These are phyloP conservation scores for Drosophila insularis DNA, from an alignment of 1,140 invertebrate genomes.

Conservation along the genomic window DNA sequence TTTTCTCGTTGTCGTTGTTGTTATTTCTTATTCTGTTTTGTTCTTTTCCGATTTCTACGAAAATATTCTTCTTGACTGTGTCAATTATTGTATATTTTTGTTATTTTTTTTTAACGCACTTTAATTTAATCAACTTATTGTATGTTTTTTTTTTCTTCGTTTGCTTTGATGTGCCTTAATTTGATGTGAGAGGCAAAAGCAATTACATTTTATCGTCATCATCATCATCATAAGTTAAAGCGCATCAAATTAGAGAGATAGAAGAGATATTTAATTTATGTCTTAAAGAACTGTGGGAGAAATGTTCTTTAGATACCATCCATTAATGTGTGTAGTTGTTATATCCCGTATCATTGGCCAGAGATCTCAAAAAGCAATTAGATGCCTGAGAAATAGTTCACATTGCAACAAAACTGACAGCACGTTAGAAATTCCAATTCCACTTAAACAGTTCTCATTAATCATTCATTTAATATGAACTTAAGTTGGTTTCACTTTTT, in stretches of 20 bases:
- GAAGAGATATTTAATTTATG: conserved; percentile 72
- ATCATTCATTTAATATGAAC: neutral
- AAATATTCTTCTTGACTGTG: conserved; percentile 42
- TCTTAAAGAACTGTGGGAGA: conserved; percentile 73
- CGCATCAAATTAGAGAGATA: conserved; percentile 56
- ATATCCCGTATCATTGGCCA: conserved; percentile 22
- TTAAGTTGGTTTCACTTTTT: conserved; percentile 7
- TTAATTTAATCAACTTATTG: conserved; percentile 72
- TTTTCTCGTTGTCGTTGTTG: conserved; percentile 19
- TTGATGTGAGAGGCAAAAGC: conserved; percentile 50
- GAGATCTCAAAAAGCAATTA: conserved; percentile 48
- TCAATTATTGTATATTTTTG: conserved; percentile 60
- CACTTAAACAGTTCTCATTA: neutral
- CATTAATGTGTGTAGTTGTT: conserved; percentile 11
- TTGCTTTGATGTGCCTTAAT: conserved; percentile 60
- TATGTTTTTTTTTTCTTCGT: conserved; percentile 8
- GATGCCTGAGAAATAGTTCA: conserved; percentile 22
- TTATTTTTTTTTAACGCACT: conserved; percentile 27
- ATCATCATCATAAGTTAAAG: conserved; percentile 37
- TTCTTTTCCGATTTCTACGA: conserved; percentile 51
- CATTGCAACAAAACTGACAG: conserved; percentile 6
- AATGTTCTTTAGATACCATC: neutral
- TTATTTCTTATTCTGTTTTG: conserved; percentile 21
- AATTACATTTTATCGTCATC: conserved; percentile 66
- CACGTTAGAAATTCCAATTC: neutral